Percentiles rank a stretch among this genome's conserved stretches.
These are phyloP conservation scores for Serinus canaria DNA, from an alignment of 2,113 vertebrate species.

Conservation along the genomic window DNA sequence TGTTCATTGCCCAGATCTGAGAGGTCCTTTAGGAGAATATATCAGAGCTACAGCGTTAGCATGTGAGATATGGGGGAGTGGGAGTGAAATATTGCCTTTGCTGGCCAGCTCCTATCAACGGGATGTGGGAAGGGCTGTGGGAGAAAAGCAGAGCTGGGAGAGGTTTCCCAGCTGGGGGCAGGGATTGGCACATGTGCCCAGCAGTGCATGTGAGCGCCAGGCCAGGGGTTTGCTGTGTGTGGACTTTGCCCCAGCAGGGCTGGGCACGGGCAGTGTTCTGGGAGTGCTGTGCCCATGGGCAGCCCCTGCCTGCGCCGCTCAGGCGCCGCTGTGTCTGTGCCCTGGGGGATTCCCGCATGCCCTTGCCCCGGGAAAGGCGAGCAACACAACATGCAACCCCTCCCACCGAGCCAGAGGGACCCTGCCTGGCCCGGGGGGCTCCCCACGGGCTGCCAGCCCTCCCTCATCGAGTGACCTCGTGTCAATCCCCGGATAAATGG, in stretches of 20 bases:
- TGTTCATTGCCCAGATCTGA: background rate
- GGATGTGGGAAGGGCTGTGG: background rate
- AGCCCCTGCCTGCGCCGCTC: background rate
- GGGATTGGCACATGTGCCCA: fast-evolving
- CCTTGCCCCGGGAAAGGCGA: background rate
- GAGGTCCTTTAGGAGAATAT: background rate
- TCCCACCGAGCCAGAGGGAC: no score
- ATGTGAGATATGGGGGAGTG: background rate
- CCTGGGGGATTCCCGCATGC: fast-evolving
- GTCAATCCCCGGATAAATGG: background rate
- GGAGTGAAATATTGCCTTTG: background rate
- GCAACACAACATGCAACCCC: no score
- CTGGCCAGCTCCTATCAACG: background rate
- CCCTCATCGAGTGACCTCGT: fast-evolving
- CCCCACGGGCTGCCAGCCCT: background rate
- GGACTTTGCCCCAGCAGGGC: background rate
- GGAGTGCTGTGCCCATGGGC: fast-evolving
- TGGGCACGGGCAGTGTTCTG: background rate
- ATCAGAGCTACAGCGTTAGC: background rate
- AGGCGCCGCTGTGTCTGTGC: background rate
- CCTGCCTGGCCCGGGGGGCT: background rate
- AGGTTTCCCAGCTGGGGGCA: background rate
- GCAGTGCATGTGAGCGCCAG: fast-evolving
- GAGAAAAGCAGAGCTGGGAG: background rate
- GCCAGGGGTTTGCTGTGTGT: fast-evolving